Evolutionary conservation across 2,113 vertebrate genomes (phyloP), one percentile per base, ranked within the genome.

Genomic region (Tonatia bakeri): DNA sequence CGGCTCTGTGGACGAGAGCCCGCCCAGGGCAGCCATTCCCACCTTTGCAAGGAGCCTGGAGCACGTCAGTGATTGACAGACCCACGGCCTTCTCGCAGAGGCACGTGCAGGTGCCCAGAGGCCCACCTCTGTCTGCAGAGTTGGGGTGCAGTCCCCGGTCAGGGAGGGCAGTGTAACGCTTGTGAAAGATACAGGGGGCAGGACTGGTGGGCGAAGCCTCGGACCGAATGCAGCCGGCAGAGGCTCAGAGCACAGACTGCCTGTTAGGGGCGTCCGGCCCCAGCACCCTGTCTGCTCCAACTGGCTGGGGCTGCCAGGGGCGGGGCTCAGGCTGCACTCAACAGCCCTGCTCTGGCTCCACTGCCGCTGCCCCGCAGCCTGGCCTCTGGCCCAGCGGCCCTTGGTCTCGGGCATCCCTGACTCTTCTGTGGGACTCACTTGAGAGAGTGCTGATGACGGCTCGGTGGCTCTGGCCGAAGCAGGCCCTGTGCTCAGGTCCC

Each of bases 251-350:
- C 33, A 16, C 36, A 72, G 43, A 36, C 4, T 0, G 4, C 47
- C 54, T 16, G 0, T 52, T 10, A 5, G 59, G 14, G 50, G 76
- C 4, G 2, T 50, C 10, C 2, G 19, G 36, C 9, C 16, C 33
- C n/a, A 3, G 33, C 1, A 17, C 40, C 93, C 7, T 1, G 0
- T 7, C 16, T 15, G 3, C 50, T 89, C 1, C 0, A 1, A 22
- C 7, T 7, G 5, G 11, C 61, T 20, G 22, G 15, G 36, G 47
- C 33, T 86, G 36, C 6, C 16, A 4, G 72, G 31, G 17, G 1
- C 1, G 1, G 12, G 50, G 13, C 59, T 54, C 8, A 6, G 17
- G 40, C 26, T 50, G 69, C 3, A 7, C 16, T 82, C 54, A 67
- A 50, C 22, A 20, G 61, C 28, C 20, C 28, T 1, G 17, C 0